phyloP scores from a whole-genome alignment of 2,888 invertebrate genomes.

The Strigamia crassipes region DNA sequence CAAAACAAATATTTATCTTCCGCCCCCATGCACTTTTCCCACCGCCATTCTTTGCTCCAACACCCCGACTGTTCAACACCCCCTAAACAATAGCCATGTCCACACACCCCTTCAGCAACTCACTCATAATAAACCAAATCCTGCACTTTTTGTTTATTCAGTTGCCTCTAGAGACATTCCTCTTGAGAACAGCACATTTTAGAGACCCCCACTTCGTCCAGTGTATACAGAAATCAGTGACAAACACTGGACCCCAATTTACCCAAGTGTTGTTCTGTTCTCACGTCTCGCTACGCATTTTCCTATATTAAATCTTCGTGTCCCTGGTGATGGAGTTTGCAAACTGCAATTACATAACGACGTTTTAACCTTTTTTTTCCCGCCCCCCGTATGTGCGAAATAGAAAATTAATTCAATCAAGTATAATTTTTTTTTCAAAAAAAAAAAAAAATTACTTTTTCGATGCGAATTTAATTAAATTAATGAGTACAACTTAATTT shows the following conservation, averaged over 20 bases:
- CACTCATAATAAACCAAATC: not conserved
- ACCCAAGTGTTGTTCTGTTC: not conserved
- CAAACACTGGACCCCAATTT: conserved; percentile 5
- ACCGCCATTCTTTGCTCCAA: not conserved
- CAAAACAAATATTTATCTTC: conserved; percentile 10
- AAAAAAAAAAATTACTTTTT: not conserved
- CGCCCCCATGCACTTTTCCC: not conserved
- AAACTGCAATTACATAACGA: not conserved
- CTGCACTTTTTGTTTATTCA: not conserved
- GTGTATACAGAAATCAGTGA: not conserved
- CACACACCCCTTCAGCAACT: not conserved
- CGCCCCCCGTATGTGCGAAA: not conserved
- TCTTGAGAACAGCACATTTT: not conserved
- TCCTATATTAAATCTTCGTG: not conserved
- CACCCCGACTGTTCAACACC: not conserved
- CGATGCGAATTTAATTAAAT: not conserved
- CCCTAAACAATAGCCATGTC: conserved; percentile 2
- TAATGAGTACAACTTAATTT: not conserved
- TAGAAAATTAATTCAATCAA: conserved; percentile 10
- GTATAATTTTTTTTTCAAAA: not conserved
- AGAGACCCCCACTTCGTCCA: not conserved
- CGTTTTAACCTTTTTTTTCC: not conserved
- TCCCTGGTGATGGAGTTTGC: not conserved
- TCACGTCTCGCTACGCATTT: too few relatives aligned
- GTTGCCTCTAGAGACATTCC: not conserved